Evolutionary conservation across 2,797 vertebrate genomes (phyloP).

Genomic region (Chromobotia macracanthus): DNA sequence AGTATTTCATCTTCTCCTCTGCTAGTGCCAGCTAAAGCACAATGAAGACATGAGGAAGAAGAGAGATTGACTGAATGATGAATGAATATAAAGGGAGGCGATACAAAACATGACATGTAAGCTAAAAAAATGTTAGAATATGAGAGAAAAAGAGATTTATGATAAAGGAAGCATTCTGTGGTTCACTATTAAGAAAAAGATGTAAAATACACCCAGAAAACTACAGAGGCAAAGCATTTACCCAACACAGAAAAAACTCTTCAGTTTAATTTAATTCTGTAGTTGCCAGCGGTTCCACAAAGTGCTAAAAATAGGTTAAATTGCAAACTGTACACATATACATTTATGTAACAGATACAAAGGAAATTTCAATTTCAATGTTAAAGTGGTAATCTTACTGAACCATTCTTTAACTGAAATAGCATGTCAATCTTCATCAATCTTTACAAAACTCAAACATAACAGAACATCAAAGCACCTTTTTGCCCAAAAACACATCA

Average conservation of each 20-base stretch:
- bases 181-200: constrained; percentile 6
- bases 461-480: not conserved
- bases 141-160: constrained; percentile 16
- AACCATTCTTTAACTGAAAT: not conserved
- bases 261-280: not conserved
- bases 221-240: not conserved
- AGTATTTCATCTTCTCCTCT: constrained; percentile 84
- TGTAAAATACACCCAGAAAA: not conserved
- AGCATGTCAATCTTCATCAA: not conserved
- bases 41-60: constrained; percentile 45
- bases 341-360: not conserved
- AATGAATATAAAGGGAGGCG: constrained; percentile 10
- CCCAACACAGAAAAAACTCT: not conserved
- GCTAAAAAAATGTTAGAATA: constrained; percentile 3
- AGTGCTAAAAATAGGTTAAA: not conserved
- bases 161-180: not conserved
- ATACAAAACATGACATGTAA: not conserved
- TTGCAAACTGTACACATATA: not conserved
- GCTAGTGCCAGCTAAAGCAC: constrained; percentile 79
- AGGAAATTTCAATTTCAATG: no score
- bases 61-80: constrained; percentile 24
- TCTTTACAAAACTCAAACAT: not conserved
- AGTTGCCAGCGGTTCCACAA: not conserved
- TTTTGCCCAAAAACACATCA: no score
- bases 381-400: not conserved